Evolutionary conservation across 64 coral and sea anemone species (phyloP).

Genomic region (Stylophora pistillata): DNA sequence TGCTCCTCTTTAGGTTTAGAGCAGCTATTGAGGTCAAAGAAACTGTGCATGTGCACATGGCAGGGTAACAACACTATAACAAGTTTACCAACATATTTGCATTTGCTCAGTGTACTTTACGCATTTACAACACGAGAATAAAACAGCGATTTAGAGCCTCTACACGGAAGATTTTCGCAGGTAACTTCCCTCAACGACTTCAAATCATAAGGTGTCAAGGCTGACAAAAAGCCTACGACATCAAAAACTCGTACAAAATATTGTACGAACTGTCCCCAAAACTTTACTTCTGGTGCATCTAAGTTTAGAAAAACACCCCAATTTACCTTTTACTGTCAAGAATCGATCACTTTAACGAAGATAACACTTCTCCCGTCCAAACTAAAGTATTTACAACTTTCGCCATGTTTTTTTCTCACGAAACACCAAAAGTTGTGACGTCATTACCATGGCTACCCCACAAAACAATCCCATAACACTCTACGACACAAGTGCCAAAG

Average conservation of each 20-base stretch:
- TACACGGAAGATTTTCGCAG: too few species aligned
- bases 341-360: constrained; percentile 1
- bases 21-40: too few species aligned
- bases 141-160: too few species aligned
- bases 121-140: too few species aligned
- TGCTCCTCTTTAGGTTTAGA: too few species aligned
- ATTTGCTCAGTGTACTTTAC: too few species aligned
- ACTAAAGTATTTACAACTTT: constrained; percentile 25
- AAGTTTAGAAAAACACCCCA: not conserved
- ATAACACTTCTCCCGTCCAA: constrained; percentile 17
- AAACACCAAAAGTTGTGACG: constrained; percentile 59
- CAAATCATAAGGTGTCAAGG: not conserved
- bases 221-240: not conserved
- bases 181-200: not conserved
- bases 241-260: too few species aligned
- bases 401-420: constrained; percentile 69
- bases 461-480: constrained; percentile 69
- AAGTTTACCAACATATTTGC: too few species aligned
- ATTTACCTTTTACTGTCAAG: not conserved
- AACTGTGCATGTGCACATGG: too few species aligned
- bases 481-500: not conserved
- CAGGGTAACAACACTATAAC: too few species aligned
- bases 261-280: not conserved
- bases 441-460: constrained; percentile 80
- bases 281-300: not conserved